A percentile compares a stretch with the other conserved stretches of the same genome.
Conservation (phyloP, 2,797 vertebrate species). For the Sciaenops ocellatus region DNA sequence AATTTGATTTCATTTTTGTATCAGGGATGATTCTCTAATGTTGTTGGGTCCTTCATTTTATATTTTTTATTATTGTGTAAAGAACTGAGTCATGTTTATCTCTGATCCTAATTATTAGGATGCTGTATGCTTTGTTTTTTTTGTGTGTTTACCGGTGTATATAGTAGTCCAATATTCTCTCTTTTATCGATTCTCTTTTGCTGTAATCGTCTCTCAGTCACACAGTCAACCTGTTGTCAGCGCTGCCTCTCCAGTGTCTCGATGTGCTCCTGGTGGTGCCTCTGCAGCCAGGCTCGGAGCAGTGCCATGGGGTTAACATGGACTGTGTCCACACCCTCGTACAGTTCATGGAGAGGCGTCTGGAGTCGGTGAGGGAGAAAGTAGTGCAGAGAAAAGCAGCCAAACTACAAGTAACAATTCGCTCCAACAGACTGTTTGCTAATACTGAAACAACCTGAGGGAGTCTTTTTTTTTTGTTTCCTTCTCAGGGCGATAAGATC, state of each 20-base stretch:
- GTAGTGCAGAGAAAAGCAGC: neutral
- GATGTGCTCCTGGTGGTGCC: conserved; percentile 81
- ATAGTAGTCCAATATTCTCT: neutral
- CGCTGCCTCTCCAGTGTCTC: conserved; percentile 85
- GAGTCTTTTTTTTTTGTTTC: conserved; percentile 19
- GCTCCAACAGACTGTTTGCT: neutral
- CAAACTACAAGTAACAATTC: neutral
- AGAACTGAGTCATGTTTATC: neutral
- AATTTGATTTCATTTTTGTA: neutral
- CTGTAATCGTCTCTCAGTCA: conserved; percentile 69
- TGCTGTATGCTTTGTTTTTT: neutral
- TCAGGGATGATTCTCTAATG: neutral
- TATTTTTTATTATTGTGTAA: neutral
- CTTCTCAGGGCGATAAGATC: conserved; percentile 77
- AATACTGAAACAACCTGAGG: conserved; percentile 5
- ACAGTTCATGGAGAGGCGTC: conserved; percentile 85
- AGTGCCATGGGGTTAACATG: conserved; percentile 87
- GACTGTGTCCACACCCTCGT: conserved; percentile 86
- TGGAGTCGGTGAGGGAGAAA: conserved; percentile 80
- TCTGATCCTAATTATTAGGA: neutral
- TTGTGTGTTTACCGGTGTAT: neutral
- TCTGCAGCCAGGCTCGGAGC: conserved; percentile 62
- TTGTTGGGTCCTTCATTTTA: neutral
- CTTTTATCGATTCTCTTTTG: neutral
- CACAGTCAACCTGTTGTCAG: conserved; percentile 84